phyloP scores from a whole-genome alignment of 2,888 invertebrate genomes.

The Omphaloscelis lunosa region DNA sequence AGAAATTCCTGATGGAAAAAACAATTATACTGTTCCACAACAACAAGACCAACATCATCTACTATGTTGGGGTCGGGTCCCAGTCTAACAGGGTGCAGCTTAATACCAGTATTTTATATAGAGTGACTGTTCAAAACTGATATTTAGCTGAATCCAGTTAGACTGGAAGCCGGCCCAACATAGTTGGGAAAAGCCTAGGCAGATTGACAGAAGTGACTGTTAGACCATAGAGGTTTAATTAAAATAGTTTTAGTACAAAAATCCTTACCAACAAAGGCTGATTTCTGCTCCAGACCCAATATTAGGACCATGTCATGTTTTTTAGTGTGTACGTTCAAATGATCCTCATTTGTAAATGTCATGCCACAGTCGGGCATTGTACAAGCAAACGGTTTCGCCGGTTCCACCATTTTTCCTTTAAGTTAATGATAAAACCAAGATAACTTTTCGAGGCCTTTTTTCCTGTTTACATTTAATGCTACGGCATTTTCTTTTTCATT shows the following conservation, averaged over 20 bases:
- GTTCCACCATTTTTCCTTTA: conserved; percentile 84
- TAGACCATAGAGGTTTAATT: conserved; percentile 3
- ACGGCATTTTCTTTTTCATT: background rate
- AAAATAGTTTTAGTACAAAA: background rate
- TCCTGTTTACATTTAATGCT: conserved; percentile 23
- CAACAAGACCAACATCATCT: no score
- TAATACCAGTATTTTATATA: background rate
- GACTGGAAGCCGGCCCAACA: no score
- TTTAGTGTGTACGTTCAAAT: conserved; percentile 94
- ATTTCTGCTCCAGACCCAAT: conserved; percentile 92
- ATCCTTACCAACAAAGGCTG: conserved; percentile 92
- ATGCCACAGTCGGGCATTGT: conserved; percentile 93
- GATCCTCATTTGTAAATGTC: conserved; percentile 95
- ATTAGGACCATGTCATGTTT: conserved; percentile 97
- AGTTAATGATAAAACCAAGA: background rate
- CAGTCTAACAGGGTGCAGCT: background rate
- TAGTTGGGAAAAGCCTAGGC: no score
- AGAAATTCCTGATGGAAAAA: no score
- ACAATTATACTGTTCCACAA: background rate
- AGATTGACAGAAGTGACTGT: background rate
- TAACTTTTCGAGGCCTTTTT: conserved; percentile 4
- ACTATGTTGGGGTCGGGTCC: no score
- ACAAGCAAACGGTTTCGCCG: conserved; percentile 94
- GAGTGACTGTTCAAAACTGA: background rate
- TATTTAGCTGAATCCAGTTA: no score